A percentile compares a stretch with the other conserved stretches of the same genome.
phyloP scores from a whole-genome alignment of 1,140 invertebrate genomes.

The Trissolcus basalis region DNA sequence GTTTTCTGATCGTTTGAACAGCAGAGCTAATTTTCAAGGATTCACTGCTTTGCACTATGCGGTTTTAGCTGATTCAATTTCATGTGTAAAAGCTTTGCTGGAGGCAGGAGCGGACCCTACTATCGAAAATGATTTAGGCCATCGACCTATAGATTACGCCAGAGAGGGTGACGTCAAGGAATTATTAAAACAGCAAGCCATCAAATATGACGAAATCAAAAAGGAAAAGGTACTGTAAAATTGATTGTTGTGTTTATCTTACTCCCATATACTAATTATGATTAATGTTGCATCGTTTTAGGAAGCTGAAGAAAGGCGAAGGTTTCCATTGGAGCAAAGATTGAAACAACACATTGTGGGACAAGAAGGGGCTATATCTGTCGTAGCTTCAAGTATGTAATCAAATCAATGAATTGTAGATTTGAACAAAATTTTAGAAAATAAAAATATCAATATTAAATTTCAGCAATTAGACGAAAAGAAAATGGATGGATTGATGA shows the following conservation, averaged over 20 bases:
- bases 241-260: neutral
- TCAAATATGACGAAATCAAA: constrained; percentile 68
- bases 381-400: constrained; percentile 85
- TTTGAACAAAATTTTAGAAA: neutral
- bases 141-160: constrained; percentile 87
- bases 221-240: constrained; percentile 65
- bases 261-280: no score
- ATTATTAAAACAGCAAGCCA: constrained; percentile 69
- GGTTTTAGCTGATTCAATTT: constrained; percentile 83
- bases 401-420: neutral
- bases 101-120: constrained; percentile 84
- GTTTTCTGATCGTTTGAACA: constrained; percentile 86
- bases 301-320: constrained; percentile 88
- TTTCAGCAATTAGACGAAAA: constrained; percentile 87
- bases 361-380: constrained; percentile 91
- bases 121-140: constrained; percentile 85
- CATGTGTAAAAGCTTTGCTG: constrained; percentile 79
- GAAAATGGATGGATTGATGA: constrained; percentile 95
- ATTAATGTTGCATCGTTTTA: no score
- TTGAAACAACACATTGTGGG: constrained; percentile 91
- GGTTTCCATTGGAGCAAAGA: constrained; percentile 92
- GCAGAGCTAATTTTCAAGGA: constrained; percentile 85
- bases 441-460: no score
- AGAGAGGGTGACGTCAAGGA: constrained; percentile 78
- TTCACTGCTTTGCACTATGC: constrained; percentile 95